These are phyloP conservation scores for Platyura marginata DNA, from an alignment of 1,140 invertebrate species.

Conservation along the genomic window DNA sequence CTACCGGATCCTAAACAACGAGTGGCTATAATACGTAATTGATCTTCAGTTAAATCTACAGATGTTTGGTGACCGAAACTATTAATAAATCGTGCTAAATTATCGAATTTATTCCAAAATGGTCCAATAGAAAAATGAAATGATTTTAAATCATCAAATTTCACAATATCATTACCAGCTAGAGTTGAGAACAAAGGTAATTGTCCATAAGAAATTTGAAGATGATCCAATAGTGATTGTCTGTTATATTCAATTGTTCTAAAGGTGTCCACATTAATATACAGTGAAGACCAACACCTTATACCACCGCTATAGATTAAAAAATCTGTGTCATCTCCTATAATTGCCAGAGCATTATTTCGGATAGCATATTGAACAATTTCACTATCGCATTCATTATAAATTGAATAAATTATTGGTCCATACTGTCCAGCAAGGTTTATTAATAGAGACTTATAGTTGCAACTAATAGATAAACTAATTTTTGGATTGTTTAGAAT, in stretches of 20 bases:
- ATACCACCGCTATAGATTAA: background rate
- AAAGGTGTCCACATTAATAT: background rate
- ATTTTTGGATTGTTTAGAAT: background rate
- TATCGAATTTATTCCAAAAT: too few species aligned
- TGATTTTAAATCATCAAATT: background rate
- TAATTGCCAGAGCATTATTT: constrained; percentile 1
- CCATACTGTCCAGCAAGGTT: too few species aligned
- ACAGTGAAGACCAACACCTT: background rate
- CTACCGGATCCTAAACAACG: too few species aligned
- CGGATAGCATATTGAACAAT: background rate
- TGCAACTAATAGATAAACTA: too few species aligned
- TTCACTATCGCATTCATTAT: constrained; percentile 1
- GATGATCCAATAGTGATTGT: background rate
- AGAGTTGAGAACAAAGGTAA: background rate
- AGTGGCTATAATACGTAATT: too few species aligned
- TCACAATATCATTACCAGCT: constrained; percentile 1
- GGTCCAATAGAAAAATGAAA: too few species aligned
- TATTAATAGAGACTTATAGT: too few species aligned
- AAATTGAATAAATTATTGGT: background rate
- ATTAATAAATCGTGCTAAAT: too few species aligned
- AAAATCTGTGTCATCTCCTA: constrained; percentile 1
- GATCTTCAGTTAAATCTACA: too few species aligned
- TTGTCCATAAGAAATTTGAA: background rate
- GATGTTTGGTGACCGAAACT: too few species aligned
- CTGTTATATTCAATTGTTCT: background rate